A percentile compares a stretch with the other conserved stretches of the same genome.
These are phyloP conservation scores for Hippasteria phrygiana DNA, from an alignment of 53 echinoderm and acorn worm genomes.

Conservation along the genomic window DNA sequence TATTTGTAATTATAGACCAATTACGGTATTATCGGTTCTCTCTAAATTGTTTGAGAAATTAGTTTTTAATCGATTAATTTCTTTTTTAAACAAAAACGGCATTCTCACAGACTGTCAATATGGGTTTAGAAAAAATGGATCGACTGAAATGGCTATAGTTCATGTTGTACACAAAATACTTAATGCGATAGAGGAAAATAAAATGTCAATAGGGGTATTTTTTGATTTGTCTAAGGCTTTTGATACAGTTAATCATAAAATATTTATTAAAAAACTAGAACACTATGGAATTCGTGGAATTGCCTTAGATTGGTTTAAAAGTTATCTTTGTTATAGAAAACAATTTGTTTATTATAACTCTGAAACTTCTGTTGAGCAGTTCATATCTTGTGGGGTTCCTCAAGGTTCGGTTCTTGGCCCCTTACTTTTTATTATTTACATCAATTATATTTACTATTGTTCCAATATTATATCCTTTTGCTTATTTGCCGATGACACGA, in stretches of 20 bases:
- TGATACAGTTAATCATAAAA: background rate
- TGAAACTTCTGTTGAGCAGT: background rate
- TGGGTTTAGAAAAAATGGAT: background rate
- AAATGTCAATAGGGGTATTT: background rate
- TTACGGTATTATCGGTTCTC: background rate
- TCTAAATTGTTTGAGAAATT: no score
- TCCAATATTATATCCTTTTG: background rate
- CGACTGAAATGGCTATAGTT: background rate
- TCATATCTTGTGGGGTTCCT: background rate
- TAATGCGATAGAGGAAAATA: background rate
- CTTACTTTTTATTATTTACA: background rate
- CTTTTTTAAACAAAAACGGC: background rate
- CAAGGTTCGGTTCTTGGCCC: background rate
- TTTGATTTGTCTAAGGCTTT: background rate
- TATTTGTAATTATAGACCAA: background rate
- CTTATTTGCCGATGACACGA: no score
- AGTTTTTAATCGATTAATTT: no score
- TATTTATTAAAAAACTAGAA: background rate
- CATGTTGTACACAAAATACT: background rate
- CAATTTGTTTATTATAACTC: background rate
- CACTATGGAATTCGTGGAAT: background rate
- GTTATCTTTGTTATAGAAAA: background rate
- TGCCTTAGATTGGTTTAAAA: background rate
- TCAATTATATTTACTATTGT: background rate
- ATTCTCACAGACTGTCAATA: background rate